Base-by-base conservation (phyloP, 2,797 vertebrate genomes). In the Mustela erminea region DNA sequence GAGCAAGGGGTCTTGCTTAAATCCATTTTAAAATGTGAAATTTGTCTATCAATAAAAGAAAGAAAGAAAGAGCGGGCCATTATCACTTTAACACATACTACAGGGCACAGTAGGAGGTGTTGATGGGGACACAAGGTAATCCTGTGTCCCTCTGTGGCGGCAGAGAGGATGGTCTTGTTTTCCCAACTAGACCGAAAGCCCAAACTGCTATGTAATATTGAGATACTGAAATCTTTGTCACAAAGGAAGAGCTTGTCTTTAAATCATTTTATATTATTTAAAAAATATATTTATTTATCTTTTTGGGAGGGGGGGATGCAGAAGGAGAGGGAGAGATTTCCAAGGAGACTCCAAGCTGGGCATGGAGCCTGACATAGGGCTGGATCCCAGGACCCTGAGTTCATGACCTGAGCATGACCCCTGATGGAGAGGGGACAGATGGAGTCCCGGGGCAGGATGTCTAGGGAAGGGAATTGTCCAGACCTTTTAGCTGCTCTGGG, bases 341-440 rank as follows among this genome's bases (percentile, higher is more conserved):
- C 18, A 68, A 68, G 17, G n/a, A 35, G n/a, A 68, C n/a, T 35
- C 66, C 66, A 18, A 20, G 18, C n/a, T 68, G 66, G n/a, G n/a
- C 17, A 20, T 7, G 2, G n/a, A 68, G 32, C 66, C 66, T 10
- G 7, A 35, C 1, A 0, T 35, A n/a, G 17, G n/a, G 18, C n/a
- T 35, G 18, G 0, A 68, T 68, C n/a, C 8, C n/a, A 35, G 17
- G 66, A 35, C n/a, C n/a, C 66, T 68, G 18, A 68, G 66, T 35
- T 68, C n/a, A 20, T 68, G 66, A 4, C 32, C 32, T 68, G 32
- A 68, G 17, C 64, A 15, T 21, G 25, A 32, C 23, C 11, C 25
- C 7, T 23, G 9, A 35, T 20, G 3, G 7, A 15, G 21, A 54
- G 11, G 17, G 49, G 38, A 29, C 1, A 23, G 25, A 81, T 7